These are phyloP conservation scores for Diabrotica virgifera DNA, from an alignment of 1,140 invertebrate species.

Conservation along the genomic window DNA sequence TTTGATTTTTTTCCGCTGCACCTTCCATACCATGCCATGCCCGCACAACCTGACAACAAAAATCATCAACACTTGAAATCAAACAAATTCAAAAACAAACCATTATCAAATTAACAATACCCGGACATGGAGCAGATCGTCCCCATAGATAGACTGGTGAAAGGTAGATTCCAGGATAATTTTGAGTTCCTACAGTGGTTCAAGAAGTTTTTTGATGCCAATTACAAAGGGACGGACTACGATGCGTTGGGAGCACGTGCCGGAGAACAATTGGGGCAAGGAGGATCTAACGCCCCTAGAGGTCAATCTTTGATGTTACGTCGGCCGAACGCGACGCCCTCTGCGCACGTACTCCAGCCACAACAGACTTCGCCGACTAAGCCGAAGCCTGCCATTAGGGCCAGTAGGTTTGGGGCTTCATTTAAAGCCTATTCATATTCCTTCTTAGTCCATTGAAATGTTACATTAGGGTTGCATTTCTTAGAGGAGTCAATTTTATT, in stretches of 20 bases:
- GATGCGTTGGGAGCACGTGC: constrained; percentile 82
- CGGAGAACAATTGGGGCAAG: constrained; percentile 76
- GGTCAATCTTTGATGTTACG: constrained; percentile 50
- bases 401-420: constrained; percentile 45
- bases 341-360: not conserved
- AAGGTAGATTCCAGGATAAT: constrained; percentile 96
- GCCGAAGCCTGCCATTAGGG: constrained; percentile 51
- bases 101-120: not conserved
- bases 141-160: constrained; percentile 85
- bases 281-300: constrained; percentile 58
- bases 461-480: too few relatives aligned
- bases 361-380: constrained; percentile 40
- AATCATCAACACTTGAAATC: not conserved
- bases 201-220: constrained; percentile 99
- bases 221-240: constrained; percentile 91
- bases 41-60: not conserved
- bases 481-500: too few relatives aligned
- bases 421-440: not conserved
- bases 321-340: constrained; percentile 46
- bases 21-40: not conserved
- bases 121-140: constrained; percentile 61
- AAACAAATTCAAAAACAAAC: not conserved
- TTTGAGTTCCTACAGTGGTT: constrained; percentile 99
- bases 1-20: constrained; percentile 8
- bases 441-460: too few relatives aligned